Conservation (phyloP, 1,140 invertebrate species). For the Drosophila tani region DNA sequence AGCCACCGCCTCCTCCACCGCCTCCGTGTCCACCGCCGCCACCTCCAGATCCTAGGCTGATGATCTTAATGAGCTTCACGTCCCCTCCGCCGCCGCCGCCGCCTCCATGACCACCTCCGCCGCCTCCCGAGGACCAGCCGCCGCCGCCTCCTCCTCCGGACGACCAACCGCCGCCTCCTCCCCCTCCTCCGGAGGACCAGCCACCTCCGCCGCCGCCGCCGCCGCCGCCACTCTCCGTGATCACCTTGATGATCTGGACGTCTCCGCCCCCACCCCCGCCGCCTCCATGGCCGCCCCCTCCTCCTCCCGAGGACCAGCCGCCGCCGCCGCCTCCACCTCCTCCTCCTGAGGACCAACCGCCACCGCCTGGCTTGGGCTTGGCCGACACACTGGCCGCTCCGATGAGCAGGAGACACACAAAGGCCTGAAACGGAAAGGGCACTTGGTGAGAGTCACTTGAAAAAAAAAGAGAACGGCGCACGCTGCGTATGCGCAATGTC, state of each 20-base stretch:
- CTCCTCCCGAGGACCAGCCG: constrained; percentile 25
- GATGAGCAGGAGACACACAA: constrained; percentile 77
- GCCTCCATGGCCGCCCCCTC: constrained; percentile 32
- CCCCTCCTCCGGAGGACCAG: constrained; percentile 65
- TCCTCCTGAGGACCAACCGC: constrained; percentile 58
- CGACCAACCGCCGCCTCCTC: constrained; percentile 43
- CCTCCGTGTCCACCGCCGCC: constrained; percentile 63
- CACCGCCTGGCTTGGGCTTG: constrained; percentile 72
- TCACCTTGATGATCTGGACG: constrained; percentile 65
- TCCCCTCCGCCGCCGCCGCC: constrained; percentile 64
- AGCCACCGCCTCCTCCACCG: constrained; percentile 55
- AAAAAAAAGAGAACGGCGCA: neutral
- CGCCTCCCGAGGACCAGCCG: constrained; percentile 56
- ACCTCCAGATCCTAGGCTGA: constrained; percentile 53
- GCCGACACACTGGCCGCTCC: constrained; percentile 73
- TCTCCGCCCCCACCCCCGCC: constrained; percentile 47
- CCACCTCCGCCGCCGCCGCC: constrained; percentile 69
- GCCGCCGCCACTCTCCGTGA: constrained; percentile 54
- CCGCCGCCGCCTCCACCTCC: constrained; percentile 56
- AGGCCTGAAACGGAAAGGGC: constrained; percentile 54
- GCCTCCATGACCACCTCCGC: constrained; percentile 63
- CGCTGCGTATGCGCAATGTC: constrained; percentile 39
- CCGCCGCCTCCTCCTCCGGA: constrained; percentile 34
- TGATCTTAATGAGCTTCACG: constrained; percentile 64
- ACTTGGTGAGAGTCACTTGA: constrained; percentile 15